Evolutionary conservation across 2,797 vertebrate species (phyloP).

Genomic region (Phoebastria nigripes): DNA sequence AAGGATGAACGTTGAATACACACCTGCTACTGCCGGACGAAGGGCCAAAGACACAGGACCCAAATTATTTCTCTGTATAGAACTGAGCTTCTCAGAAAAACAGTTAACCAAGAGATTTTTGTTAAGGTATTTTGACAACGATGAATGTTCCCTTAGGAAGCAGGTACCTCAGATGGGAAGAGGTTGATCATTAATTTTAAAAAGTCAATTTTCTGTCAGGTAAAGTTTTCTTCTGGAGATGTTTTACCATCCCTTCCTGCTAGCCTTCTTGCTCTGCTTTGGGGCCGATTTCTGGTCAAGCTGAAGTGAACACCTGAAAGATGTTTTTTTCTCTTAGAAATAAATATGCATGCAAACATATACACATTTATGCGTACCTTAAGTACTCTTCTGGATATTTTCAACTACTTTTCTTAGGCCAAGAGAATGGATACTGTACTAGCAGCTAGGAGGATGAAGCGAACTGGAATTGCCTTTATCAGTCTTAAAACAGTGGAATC

Average conservation of each 20-base stretch:
- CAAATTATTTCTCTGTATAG: background rate
- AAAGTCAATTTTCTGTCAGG: background rate
- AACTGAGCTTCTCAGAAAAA: background rate
- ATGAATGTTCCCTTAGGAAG: background rate
- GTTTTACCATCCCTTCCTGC: background rate
- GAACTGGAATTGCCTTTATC: background rate
- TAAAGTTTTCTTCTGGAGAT: background rate
- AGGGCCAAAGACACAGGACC: background rate
- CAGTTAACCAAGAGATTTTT: background rate
- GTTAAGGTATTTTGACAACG: background rate
- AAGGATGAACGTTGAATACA: background rate
- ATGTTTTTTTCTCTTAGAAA: background rate
- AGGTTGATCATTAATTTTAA: background rate
- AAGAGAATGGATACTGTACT: background rate
- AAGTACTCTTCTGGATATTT: background rate
- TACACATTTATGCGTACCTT: background rate
- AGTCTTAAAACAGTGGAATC: background rate
- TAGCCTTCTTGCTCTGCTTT: background rate
- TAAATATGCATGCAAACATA: background rate
- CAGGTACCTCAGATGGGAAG: background rate
- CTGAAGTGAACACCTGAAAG: background rate
- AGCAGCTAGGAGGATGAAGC: background rate
- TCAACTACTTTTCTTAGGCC: background rate
- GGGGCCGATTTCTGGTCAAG: background rate
- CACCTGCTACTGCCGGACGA: background rate